A percentile compares a stretch with the other conserved stretches of the same genome.
These are phyloP conservation scores for Volucella zonaria DNA, from an alignment of 2,888 invertebrate genomes.

Conservation along the genomic window DNA sequence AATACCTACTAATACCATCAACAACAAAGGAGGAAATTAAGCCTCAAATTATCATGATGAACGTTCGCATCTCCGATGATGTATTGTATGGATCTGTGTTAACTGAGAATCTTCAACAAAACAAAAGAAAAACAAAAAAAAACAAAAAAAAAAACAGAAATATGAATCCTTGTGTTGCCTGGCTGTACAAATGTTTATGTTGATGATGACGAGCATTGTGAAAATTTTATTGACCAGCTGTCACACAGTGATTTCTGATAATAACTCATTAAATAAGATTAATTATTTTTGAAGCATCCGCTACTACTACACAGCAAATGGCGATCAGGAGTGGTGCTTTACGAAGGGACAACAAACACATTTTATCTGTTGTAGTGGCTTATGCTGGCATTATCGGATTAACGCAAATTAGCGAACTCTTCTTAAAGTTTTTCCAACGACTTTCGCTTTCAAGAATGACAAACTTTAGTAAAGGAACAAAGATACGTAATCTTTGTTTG, in stretches of 20 bases:
- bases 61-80: neutral
- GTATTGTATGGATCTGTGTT: no score
- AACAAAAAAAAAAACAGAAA: neutral
- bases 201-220: slow-evolving; percentile 33
- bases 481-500: no score
- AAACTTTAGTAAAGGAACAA: no score
- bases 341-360: slow-evolving; percentile 7
- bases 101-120: slow-evolving; percentile 11
- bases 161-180: neutral
- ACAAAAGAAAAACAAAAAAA: neutral
- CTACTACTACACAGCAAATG: neutral
- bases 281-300: slow-evolving; percentile 50
- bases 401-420: neutral
- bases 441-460: slow-evolving; percentile 24
- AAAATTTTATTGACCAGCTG: slow-evolving; percentile 58
- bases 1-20: neutral
- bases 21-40: slow-evolving; percentile 3
- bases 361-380: slow-evolving; percentile 16
- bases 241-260: slow-evolving; percentile 54
- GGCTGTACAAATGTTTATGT: neutral
- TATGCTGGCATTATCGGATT: neutral
- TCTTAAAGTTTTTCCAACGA: slow-evolving; percentile 26
- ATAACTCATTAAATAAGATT: slow-evolving; percentile 63
- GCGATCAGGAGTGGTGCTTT: neutral
- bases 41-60: slow-evolving; percentile 41